Base-by-base conservation (phyloP, 1,140 invertebrate species). In the Aporrectodea caliginosa region DNA sequence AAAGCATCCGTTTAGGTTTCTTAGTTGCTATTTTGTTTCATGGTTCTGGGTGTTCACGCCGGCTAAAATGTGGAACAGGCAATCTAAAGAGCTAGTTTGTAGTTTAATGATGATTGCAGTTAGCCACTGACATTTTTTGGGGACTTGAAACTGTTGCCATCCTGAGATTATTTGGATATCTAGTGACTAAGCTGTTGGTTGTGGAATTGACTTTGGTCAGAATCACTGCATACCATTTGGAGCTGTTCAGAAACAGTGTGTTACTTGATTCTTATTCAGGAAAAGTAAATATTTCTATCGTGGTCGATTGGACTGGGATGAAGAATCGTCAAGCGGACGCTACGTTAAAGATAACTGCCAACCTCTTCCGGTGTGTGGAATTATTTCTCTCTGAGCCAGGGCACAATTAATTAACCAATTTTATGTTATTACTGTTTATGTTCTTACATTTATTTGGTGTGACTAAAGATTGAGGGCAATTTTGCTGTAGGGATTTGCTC, bases 341-440 rank as follows among this genome's bases (percentile, higher is more conserved):
- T 89, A 88, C 84, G 87, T 89, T 29, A 81, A 85, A 77, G 85
- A 76, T 98, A 85, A 98, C 98, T 89, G 99, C 97, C 90, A 98
- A 98, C 91, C 96, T 95, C 73, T 89, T 99, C 33, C 22, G 43
- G 75, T 76, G 27, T 35, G 75, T 43, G 1, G n/a, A 75, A 75
- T 22, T 32, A 75, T 2, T 33, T 35, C 1, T 34, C 2, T 34
- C 35, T 75, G 35, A 32, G n/a, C n/a, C n/a, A n/a, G n/a, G n/a
- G n/a, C n/a, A n/a, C n/a, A n/a, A n/a, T n/a, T n/a, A n/a, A n/a
- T n/a, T n/a, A n/a, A n/a, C n/a, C n/a, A n/a, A n/a, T n/a, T n/a
- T n/a, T n/a, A n/a, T n/a, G n/a, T n/a, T n/a, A n/a, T n/a, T n/a
- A n/a, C n/a, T n/a, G n/a, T n/a, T n/a, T n/a, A n/a, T n/a, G n/a